Conservation (phyloP, 1,140 invertebrate species). For the Trichoplusia ni region DNA sequence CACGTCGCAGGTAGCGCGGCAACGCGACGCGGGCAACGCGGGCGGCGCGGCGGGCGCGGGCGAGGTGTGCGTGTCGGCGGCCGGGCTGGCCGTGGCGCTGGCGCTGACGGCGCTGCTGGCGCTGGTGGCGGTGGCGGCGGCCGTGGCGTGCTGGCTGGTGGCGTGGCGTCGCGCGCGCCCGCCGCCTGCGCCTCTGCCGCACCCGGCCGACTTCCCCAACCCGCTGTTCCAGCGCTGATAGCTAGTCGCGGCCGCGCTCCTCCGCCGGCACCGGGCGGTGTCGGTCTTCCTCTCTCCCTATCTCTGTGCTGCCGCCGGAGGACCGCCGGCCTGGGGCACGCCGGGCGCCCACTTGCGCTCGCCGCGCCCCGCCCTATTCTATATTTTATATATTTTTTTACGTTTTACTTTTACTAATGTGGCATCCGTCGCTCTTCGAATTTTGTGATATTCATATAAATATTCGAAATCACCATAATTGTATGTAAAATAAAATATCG, state of each 20-base stretch:
- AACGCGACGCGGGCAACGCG: conserved; percentile 60
- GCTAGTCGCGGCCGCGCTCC: conserved; percentile 86
- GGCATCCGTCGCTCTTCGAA: conserved; percentile 72
- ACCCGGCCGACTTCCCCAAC: conserved; percentile 97
- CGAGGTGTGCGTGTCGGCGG: conserved; percentile 96
- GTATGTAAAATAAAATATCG: conserved; percentile 77
- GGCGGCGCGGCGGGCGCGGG: conserved; percentile 78
- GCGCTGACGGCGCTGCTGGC: conserved; percentile 95
- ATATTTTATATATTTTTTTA: conserved; percentile 51
- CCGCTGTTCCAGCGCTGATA: conserved; percentile 94
- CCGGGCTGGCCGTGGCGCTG: conserved; percentile 95
- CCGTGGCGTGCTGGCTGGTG: conserved; percentile 97
- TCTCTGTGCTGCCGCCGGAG: conserved; percentile 73
- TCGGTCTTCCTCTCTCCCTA: conserved; percentile 69
- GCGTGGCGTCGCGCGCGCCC: conserved; percentile 94
- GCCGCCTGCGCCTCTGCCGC: conserved; percentile 92
- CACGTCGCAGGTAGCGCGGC: conserved; percentile 81
- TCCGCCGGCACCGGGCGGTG: conserved; percentile 80
- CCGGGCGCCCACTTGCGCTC: conserved; percentile 67
- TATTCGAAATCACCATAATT: conserved; percentile 75
- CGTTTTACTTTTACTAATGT: conserved; percentile 60
- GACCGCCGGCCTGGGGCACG: conserved; percentile 72
- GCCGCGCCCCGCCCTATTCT: conserved; percentile 57
- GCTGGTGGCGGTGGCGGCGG: conserved; percentile 95
- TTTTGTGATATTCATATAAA: conserved; percentile 79